These are phyloP conservation scores for Parazoanthus swiftii DNA, from an alignment of 92 coral and sea anemone genomes.

Conservation along the genomic window DNA sequence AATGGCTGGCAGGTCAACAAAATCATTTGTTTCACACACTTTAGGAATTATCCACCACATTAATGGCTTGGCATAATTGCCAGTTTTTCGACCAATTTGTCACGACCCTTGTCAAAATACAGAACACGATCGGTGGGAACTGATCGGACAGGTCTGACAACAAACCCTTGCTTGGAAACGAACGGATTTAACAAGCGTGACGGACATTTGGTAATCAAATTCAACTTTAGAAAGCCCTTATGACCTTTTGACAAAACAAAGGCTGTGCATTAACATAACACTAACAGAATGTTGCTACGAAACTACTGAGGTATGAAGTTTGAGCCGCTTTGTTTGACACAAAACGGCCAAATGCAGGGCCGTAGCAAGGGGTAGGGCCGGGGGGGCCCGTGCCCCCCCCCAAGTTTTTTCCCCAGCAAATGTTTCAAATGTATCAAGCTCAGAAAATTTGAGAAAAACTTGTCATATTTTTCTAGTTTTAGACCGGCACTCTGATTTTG, in stretches of 20 bases:
- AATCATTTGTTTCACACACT: background rate
- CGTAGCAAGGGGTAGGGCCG: no score
- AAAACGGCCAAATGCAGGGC: no score
- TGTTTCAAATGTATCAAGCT: no score
- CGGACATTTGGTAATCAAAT: conserved; percentile 1
- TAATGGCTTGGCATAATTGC: background rate
- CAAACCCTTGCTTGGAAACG: conserved; percentile 3
- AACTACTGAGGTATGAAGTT: no score
- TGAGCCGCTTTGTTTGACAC: no score
- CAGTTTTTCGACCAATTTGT: background rate
- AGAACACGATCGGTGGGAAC: background rate
- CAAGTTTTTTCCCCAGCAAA: no score
- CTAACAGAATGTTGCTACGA: no score
- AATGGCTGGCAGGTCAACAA: no score
- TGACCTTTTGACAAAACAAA: conserved; percentile 9
- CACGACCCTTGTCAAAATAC: background rate
- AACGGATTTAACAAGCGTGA: conserved; percentile 2
- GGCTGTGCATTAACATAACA: background rate
- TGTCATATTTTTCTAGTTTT: no score
- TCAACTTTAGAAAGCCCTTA: background rate
- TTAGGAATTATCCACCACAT: background rate
- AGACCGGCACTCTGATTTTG: no score
- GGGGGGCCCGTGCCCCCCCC: no score
- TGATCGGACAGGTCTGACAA: background rate
- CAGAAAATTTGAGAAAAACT: no score